phyloP scores from a whole-genome alignment of 2,113 vertebrate genomes.

The Ageneiosus marmoratus region DNA sequence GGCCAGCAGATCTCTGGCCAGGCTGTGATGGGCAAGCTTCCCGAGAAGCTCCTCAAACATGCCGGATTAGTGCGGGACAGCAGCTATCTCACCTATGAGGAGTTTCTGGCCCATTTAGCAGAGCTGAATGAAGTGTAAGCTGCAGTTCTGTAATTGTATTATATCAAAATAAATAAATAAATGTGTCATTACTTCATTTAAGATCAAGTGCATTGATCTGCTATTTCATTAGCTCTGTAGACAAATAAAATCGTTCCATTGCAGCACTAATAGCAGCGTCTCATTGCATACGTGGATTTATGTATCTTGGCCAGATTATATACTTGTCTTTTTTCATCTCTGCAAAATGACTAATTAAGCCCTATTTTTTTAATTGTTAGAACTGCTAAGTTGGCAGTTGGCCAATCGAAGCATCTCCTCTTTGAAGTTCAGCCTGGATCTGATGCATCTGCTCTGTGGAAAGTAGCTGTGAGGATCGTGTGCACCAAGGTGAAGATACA shows the following conservation, averaged over 20 bases:
- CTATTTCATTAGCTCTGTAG: background rate
- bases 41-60: conserved; percentile 94
- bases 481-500: conserved; percentile 87
- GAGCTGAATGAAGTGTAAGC: conserved; percentile 98
- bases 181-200: background rate
- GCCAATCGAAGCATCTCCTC: conserved; percentile 93
- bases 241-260: too few species aligned
- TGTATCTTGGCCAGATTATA: background rate
- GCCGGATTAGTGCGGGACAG: conserved; percentile 87
- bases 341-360: background rate
- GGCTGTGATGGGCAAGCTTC: conserved; percentile 84
- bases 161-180: background rate
- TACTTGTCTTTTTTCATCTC: background rate
- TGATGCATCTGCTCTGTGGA: conserved; percentile 94
- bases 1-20: conserved; percentile 95
- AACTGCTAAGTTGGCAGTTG: conserved; percentile 85
- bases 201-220: background rate
- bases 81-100: conserved; percentile 92
- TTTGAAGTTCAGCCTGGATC: conserved; percentile 95
- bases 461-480: conserved; percentile 88
- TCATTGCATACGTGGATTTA: background rate
- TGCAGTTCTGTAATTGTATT: background rate
- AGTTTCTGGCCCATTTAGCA: conserved; percentile 94
- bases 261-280: background rate
- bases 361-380: conserved; percentile 60